Evolutionary conservation across 1,140 invertebrate genomes (phyloP).

Genomic region (Akabosia matsudoensis): DNA sequence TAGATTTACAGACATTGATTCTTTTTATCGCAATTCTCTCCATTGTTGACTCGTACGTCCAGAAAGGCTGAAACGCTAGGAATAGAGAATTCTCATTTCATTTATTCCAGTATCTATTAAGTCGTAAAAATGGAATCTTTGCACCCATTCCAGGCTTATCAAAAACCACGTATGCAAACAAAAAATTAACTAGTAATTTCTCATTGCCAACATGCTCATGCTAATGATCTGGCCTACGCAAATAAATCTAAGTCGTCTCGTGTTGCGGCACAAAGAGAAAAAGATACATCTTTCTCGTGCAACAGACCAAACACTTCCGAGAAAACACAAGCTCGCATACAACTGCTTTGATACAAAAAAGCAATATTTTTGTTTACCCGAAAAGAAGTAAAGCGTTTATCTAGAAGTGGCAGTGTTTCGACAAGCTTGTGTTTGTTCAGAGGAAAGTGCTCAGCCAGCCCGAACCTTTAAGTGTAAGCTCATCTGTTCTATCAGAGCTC

Average conservation of each 20-base stretch:
- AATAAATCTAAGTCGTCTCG: slow-evolving; percentile 5
- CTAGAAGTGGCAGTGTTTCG: neutral
- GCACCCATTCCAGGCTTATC: neutral
- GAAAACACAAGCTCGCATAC: neutral
- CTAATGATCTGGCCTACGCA: neutral
- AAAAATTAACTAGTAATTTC: too few species aligned
- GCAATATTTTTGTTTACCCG: slow-evolving; percentile 5
- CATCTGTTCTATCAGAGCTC: too few species aligned
- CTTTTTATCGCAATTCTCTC: too few species aligned
- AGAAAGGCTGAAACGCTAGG: too few species aligned
- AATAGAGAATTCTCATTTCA: too few species aligned
- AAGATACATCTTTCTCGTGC: neutral
- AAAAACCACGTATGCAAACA: neutral
- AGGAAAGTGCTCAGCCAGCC: too few species aligned
- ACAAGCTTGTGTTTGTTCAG: slow-evolving; percentile 16
- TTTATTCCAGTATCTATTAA: too few species aligned
- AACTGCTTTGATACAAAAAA: neutral
- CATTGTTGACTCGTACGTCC: too few species aligned
- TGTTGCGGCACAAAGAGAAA: neutral
- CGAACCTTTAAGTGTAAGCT: too few species aligned
- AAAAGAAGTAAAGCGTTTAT: neutral
- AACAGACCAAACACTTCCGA: slow-evolving; percentile 8
- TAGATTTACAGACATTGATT: neutral
- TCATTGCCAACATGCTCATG: too few species aligned
- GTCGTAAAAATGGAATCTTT: too few species aligned